A percentile compares a stretch with the other conserved stretches of the same genome.
Evolutionary conservation across 2,888 invertebrate genomes (phyloP).

Genomic region (Cosmorhoe ocellata): DNA sequence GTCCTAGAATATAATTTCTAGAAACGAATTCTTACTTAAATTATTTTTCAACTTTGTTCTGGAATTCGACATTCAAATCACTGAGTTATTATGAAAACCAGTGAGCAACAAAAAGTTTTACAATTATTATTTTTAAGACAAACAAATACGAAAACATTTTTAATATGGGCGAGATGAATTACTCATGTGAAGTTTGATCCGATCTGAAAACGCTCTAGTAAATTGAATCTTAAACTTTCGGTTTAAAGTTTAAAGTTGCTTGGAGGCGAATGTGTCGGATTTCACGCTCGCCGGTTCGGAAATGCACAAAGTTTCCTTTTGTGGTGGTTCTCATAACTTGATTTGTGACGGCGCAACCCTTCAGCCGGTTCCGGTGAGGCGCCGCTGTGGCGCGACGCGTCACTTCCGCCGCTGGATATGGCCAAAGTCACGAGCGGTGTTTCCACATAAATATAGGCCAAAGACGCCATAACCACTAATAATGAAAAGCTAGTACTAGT

Average conservation of each 20-base stretch:
- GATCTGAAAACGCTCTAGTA: slow-evolving; percentile 3
- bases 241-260: slow-evolving; percentile 49
- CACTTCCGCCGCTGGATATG: slow-evolving; percentile 55
- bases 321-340: slow-evolving; percentile 81
- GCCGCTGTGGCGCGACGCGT: slow-evolving; percentile 77
- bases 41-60: no score
- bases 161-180: slow-evolving; percentile 53
- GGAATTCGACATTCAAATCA: no score
- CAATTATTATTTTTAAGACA: slow-evolving; percentile 32
- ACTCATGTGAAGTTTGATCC: slow-evolving; percentile 47
- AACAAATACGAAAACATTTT: slow-evolving; percentile 53
- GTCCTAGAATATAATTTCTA: no score
- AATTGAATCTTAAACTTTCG: slow-evolving; percentile 40
- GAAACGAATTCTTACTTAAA: no score
- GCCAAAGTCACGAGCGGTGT: slow-evolving; percentile 22
- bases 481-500: no score
- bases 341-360: slow-evolving; percentile 82
- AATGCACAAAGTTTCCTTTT: slow-evolving; percentile 82
- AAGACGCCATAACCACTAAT: no score
- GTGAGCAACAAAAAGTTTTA: slow-evolving; percentile 19
- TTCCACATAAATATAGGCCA: no score
- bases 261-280: slow-evolving; percentile 54
- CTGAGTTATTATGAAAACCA: no score
- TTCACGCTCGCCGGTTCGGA: slow-evolving; percentile 77
- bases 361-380: slow-evolving; percentile 74